Evolutionary conservation across 2,113 vertebrate genomes (phyloP).

Genomic region (Malaclemys terrapin): DNA sequence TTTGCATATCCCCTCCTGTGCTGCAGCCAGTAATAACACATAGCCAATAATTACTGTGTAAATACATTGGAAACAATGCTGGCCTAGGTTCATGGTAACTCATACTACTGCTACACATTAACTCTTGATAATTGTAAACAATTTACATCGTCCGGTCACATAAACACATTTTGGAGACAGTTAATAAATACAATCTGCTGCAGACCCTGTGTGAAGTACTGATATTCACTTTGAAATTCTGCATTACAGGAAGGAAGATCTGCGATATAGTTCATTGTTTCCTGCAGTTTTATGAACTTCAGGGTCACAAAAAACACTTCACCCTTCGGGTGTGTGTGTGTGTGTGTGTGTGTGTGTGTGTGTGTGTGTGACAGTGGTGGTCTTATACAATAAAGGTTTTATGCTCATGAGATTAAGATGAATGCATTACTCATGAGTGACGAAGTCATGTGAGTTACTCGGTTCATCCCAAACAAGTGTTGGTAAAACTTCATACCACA

Average conservation of each 20-base stretch:
- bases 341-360: too few relatives aligned
- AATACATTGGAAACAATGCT: not conserved
- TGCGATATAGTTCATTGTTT: not conserved
- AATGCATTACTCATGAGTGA: not conserved
- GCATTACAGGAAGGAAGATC: not conserved
- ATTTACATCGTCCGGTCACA: not conserved
- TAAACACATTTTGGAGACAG: not conserved
- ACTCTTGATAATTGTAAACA: not conserved
- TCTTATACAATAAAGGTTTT: not conserved
- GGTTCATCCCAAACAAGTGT: not conserved
- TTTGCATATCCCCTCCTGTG: not conserved
- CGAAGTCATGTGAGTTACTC: not conserved
- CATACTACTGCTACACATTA: not conserved
- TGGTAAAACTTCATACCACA: too few relatives aligned
- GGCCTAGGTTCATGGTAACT: not conserved
- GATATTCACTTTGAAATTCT: not conserved
- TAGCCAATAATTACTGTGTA: not conserved
- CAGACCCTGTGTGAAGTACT: not conserved
- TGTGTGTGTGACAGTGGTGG: not conserved
- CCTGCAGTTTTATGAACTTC: not conserved
- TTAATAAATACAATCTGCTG: not conserved
- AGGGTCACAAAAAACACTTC: not conserved
- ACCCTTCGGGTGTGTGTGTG: not conserved
- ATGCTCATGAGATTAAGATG: not conserved
- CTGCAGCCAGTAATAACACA: not conserved